These are phyloP conservation scores for Porites cylindrica DNA, from an alignment of 92 coral and sea anemone species.

Conservation along the genomic window DNA sequence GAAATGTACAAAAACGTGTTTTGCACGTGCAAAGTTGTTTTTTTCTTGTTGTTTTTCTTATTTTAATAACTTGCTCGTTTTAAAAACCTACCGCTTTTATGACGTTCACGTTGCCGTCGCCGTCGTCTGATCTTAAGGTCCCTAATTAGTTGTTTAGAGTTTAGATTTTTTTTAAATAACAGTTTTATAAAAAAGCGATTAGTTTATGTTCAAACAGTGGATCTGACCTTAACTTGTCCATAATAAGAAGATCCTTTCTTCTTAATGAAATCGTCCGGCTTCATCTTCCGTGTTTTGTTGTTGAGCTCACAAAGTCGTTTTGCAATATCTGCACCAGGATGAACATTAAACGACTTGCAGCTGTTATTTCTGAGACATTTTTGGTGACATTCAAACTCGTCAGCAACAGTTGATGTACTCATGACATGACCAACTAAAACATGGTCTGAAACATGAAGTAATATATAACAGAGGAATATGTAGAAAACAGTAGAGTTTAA, in stretches of 20 bases:
- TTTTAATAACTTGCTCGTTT: too few species aligned
- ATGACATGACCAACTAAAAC: conserved; percentile 12
- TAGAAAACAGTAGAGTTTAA: too few species aligned
- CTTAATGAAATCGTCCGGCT: background rate
- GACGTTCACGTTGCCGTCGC: too few species aligned
- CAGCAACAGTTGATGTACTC: background rate
- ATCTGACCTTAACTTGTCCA: background rate
- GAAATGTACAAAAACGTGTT: too few species aligned
- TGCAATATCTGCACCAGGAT: background rate
- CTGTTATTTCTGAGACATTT: background rate
- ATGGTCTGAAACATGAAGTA: background rate
- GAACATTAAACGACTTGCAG: conserved; percentile 3
- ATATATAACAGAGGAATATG: background rate
- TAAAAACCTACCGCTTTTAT: too few species aligned
- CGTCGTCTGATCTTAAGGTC: too few species aligned
- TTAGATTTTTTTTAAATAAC: too few species aligned
- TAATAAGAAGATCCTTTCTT: background rate
- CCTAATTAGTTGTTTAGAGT: too few species aligned
- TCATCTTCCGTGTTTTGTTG: conserved; percentile 4
- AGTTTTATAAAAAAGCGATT: background rate
- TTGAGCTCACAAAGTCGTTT: conserved; percentile 41
- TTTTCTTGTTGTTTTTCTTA: too few species aligned
- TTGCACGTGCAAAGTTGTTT: too few species aligned
- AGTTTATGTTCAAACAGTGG: too few species aligned
- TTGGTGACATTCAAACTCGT: conserved; percentile 1